A percentile compares a stretch with the other conserved stretches of the same genome.
Conservation (phyloP, 2,888 invertebrate species). For the Bombyx huttoni region DNA sequence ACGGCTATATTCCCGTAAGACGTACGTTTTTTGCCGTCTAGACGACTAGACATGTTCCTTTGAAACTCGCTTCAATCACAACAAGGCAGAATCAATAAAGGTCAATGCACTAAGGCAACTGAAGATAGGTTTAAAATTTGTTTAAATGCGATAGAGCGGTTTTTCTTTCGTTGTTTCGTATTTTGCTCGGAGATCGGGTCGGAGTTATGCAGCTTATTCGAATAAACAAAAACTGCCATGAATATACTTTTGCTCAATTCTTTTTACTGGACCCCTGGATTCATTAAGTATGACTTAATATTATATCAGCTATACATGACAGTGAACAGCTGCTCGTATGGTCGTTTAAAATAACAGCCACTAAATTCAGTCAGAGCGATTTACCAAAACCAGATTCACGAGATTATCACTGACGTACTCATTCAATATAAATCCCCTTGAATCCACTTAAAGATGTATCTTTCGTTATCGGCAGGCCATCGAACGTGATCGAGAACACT, state of each 20-base stretch:
- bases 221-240: no score
- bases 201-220: no score
- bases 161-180: no score
- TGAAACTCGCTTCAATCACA: conserved; percentile 39
- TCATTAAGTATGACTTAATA: no score
- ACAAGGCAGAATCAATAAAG: conserved; percentile 41
- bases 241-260: not conserved
- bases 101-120: conserved; percentile 26
- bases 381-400: not conserved
- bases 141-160: no score
- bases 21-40: conserved; percentile 35
- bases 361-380: no score
- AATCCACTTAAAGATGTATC: not conserved
- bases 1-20: conserved; percentile 1
- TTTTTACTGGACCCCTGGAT: no score
- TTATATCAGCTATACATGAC: no score
- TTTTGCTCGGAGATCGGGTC: no score
- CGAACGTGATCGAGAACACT: not conserved
- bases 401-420: not conserved
- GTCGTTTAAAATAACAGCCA: no score
- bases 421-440: not conserved
- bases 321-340: no score
- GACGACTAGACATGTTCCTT: conserved; percentile 39
- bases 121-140: not conserved
- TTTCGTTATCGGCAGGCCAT: not conserved